These are phyloP conservation scores for Rattus norvegicus DNA, from an alignment of 2,113 vertebrate genomes.

Conservation along the genomic window GRCr8 NC_086032.1:95975001-95975500, in stretches of 20 bases:
- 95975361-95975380: too few species aligned
- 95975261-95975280: neutral
- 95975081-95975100: too few species aligned
- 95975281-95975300: neutral
- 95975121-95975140: neutral
- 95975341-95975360: neutral
- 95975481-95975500: neutral
- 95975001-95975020: neutral
- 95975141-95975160: neutral
- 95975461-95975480: too few species aligned
- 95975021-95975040: neutral
- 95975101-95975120: neutral
- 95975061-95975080: neutral
- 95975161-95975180: neutral
- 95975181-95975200: neutral
- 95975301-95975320: too few species aligned
- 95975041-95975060: neutral
- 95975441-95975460: neutral
- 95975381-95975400: neutral
- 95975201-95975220: neutral
- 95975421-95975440: neutral
- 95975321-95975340: neutral
- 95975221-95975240: too few species aligned
- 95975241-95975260: neutral
- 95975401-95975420: neutral